Evolutionary conservation across 2,113 vertebrate species (phyloP), one percentile per base, ranked within the genome.

Genomic region (Onychostoma macrolepis): DNA sequence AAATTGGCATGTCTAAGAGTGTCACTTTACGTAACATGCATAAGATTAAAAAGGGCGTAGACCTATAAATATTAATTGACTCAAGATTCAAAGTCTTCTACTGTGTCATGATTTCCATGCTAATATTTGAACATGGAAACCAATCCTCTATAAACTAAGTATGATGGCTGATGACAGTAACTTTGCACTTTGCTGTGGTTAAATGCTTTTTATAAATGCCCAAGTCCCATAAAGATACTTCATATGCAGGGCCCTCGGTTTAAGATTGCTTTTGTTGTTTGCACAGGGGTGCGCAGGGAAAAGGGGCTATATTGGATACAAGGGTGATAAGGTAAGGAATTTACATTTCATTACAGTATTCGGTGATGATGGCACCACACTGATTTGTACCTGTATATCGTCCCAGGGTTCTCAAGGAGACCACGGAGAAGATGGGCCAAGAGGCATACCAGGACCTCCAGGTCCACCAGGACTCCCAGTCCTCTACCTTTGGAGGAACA

Each of bases 251-350:
- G 50, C 76, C 72, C 65, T 84, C 19, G 8, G 63, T 13, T 76
- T 81, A 75, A 80, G 21, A 48, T 82, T 76, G 36, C 3, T 30
- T 80, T 38, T 58, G 77, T 71, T 78, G 24, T 90, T 92, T 87
- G 84, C 65, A 21, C 87, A 97, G 96, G 96, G 96, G 13, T 96
- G 96, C 90, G 92, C 90, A 24, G 96, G 96, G 50, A 93, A 87
- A 85, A 91, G 93, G 30, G 96, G 96, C 2, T 91, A 90, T 80
- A 26, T 89, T 87, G 96, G 96, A 72, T 92, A 94, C 61, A 96
- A 96, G 91, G 96, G 96, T 80, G 94, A 96, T 84, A 96, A 95
- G 93, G 96, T 96, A 90, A 94, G 94, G n/a, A 15, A 41, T 36
- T 61, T 63, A 82, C 12, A 4, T 36, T 19, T 75, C 8, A 30